Evolutionary conservation across 2,888 invertebrate genomes (phyloP), one percentile per base, ranked within the genome.

Genomic region (Thymelicus acteon): DNA sequence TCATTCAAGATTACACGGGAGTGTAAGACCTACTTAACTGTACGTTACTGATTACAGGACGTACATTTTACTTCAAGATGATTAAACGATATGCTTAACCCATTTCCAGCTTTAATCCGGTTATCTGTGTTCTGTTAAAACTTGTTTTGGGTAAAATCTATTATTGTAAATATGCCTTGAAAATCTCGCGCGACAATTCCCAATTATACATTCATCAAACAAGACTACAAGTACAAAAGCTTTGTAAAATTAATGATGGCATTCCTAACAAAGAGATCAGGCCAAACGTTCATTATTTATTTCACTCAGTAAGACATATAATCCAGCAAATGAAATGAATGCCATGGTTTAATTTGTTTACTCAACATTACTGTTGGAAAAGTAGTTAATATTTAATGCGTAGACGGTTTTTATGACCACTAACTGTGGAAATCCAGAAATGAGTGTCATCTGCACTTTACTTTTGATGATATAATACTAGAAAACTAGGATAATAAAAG

Each of bases 251-350:
- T 83, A 83, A 85, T 85, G 82, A 85, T 83, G 79, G 79, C 78
- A 76, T 82, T 61, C 61, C 77, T 77, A 78, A 80, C 83, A 85
- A 84, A 84, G 81, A 81, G 81, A 82, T 80, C 79, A 78, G 76
- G 72, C 76, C 80, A 78, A 69, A 79, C 75, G 76, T 81, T 81
- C 80, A 76, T 78, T 77, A 75, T 77, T 78, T 79, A 80, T 79
- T 79, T 77, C 77, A 66, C 72, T 73, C 70, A 73, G 67, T 71
- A 72, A 77, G 73, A 73, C 72, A 74, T 72, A 73, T 78, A 79
- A 78, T 77, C 77, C 72, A 72, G 37, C 7, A 54, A 64, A 73
- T 72, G 73, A 69, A 72, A 66, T 31, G 48, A 40, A 58, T 19
- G 48, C 13, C n/a, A 64, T 31, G 8, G 44, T 48, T 60, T 19